Evolutionary conservation across 1,140 invertebrate species (phyloP).

Genomic region (Procambarus clarkii): DNA sequence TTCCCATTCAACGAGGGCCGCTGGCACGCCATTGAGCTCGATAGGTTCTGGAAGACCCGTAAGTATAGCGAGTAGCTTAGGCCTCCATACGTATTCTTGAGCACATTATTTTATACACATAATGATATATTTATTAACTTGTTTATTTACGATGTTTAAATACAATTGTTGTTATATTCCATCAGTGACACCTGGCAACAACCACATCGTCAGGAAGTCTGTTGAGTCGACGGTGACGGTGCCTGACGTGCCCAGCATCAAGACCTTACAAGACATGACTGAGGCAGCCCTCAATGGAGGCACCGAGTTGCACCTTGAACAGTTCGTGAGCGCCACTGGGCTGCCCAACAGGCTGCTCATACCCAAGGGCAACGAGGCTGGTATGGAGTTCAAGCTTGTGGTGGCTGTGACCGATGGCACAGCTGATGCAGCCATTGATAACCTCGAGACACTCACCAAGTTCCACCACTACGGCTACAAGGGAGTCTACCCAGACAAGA

Average conservation of each 20-base stretch:
- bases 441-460: slow-evolving; percentile 42
- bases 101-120: not conserved
- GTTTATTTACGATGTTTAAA: no score
- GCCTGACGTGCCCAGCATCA: slow-evolving; percentile 52
- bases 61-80: not conserved
- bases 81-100: no score
- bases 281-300: not conserved
- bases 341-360: slow-evolving; percentile 80
- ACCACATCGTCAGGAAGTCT: not conserved
- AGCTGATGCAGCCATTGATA: slow-evolving; percentile 67
- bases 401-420: slow-evolving; percentile 75
- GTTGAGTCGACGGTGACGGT: slow-evolving; percentile 36
- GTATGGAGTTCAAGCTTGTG: slow-evolving; percentile 77
- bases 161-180: not conserved
- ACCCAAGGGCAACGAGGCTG: slow-evolving; percentile 78
- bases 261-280: slow-evolving; percentile 14
- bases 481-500: slow-evolving; percentile 56
- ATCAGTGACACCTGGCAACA: not conserved
- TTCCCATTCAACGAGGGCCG: slow-evolving; percentile 40
- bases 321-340: slow-evolving; percentile 78
- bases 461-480: slow-evolving; percentile 35
- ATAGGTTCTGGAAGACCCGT: slow-evolving; percentile 36
- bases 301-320: not conserved
- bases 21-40: slow-evolving; percentile 42
- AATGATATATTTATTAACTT: not conserved